These are phyloP conservation scores for Aurelia aurita DNA, from an alignment of 30 jellyfish, hydroid and myxozoan species.

Conservation along the genomic window DNA sequence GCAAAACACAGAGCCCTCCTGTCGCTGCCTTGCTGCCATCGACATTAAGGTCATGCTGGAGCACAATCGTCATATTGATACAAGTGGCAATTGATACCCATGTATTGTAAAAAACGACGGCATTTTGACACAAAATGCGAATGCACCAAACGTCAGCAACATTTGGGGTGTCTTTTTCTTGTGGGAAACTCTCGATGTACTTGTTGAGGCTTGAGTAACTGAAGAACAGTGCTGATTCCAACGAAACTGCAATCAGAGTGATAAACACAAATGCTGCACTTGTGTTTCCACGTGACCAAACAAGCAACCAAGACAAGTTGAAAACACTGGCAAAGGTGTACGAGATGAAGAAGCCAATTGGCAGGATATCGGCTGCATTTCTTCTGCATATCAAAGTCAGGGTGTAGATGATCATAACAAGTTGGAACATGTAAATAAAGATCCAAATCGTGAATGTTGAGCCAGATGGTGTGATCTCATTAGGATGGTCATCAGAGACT, in stretches of 20 bases:
- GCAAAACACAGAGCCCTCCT: slow-evolving; percentile 51
- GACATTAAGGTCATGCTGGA: slow-evolving; percentile 39
- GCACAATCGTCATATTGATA: slow-evolving; percentile 56
- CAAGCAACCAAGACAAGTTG: slow-evolving; percentile 65
- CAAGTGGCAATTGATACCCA: slow-evolving; percentile 81
- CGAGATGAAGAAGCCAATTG: slow-evolving; percentile 49
- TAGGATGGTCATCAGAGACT: slow-evolving; percentile 53
- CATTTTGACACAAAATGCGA: slow-evolving; percentile 75
- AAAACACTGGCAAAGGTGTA: slow-evolving; percentile 57
- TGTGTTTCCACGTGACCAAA: slow-evolving; percentile 70
- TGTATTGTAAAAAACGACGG: slow-evolving; percentile 69
- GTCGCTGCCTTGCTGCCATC: slow-evolving; percentile 47
- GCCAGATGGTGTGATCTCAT: slow-evolving; percentile 70
- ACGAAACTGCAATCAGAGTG: slow-evolving; percentile 40
- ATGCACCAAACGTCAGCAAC: slow-evolving; percentile 76
- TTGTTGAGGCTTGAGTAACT: slow-evolving; percentile 44
- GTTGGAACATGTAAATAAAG: slow-evolving; percentile 69
- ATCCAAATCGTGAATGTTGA: slow-evolving; percentile 87
- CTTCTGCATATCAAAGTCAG: slow-evolving; percentile 67
- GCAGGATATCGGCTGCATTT: slow-evolving; percentile 65
- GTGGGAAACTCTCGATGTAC: slow-evolving; percentile 25
- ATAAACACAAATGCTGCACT: slow-evolving; percentile 74
- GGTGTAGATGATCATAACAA: slow-evolving; percentile 71
- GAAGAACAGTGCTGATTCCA: slow-evolving; percentile 59
- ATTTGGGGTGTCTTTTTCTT: slow-evolving; percentile 10